phyloP scores from a whole-genome alignment of 53 echinoderm and acorn worm genomes.

The Echinarachnius parma region DNA sequence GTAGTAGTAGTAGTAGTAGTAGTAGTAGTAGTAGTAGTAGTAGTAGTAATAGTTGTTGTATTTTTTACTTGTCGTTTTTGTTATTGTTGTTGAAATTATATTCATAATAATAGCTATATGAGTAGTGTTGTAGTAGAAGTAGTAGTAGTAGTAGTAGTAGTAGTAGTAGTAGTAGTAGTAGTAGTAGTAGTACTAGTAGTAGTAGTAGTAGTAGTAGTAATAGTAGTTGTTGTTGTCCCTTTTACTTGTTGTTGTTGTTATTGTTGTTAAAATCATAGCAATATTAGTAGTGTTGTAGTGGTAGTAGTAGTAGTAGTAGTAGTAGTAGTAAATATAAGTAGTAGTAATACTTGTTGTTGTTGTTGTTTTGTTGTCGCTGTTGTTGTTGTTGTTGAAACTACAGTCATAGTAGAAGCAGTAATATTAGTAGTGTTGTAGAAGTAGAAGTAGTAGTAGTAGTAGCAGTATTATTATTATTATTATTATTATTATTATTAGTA shows the following conservation, averaged over 20 bases:
- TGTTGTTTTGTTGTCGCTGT: not conserved
- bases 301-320: not conserved
- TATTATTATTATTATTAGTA: not conserved
- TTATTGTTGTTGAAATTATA: constrained; percentile 1
- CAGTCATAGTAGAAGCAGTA: not conserved
- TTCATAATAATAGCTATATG: not conserved
- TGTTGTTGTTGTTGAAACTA: not conserved
- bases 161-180: not conserved
- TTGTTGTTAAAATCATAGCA: not conserved
- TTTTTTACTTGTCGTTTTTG: not conserved
- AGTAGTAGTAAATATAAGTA: not conserved
- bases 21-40: constrained; percentile 6
- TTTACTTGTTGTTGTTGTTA: too few relatives aligned
- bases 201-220: constrained; percentile 1
- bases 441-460: not conserved
- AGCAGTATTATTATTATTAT: constrained; percentile 2
- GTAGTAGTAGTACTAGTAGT: not conserved
- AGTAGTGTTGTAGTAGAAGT: constrained; percentile 1
- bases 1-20: constrained; percentile 18
- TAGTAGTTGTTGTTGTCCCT: not conserved
- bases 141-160: constrained; percentile 2
- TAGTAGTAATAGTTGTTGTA: constrained; percentile 3
- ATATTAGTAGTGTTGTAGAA: not conserved
- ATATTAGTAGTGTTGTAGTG: not conserved
- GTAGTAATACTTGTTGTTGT: not conserved